phyloP scores from a whole-genome alignment of 2,888 invertebrate species.

The Trachelus tabidus region DNA sequence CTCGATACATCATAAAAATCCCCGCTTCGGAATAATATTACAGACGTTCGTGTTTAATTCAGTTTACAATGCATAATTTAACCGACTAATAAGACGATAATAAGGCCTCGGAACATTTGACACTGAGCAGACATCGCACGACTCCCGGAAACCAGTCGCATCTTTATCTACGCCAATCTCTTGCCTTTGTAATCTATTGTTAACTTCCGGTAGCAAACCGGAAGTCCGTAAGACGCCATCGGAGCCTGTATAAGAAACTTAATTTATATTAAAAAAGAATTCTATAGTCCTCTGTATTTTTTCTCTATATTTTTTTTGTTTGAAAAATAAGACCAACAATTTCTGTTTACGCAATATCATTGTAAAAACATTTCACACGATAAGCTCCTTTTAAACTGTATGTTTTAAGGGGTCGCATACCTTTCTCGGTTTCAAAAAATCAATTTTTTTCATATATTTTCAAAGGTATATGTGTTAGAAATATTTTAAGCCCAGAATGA shows the following conservation, averaged over 20 bases:
- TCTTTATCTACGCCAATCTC: not conserved
- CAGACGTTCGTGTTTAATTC: conserved; percentile 30
- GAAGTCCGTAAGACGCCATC: not conserved
- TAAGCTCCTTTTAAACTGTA: not conserved
- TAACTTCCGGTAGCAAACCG: not conserved
- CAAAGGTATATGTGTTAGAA: too few relatives aligned
- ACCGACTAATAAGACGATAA: conserved; percentile 39
- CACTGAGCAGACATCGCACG: conserved; percentile 33
- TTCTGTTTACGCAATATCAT: not conserved
- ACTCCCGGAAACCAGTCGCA: conserved; percentile 15
- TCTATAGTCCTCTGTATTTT: not conserved
- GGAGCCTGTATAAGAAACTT: not conserved
- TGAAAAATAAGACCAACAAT: not conserved
- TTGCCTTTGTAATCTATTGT: not conserved
- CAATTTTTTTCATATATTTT: too few relatives aligned
- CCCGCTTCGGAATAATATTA: conserved; percentile 32
- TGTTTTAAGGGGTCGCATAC: too few relatives aligned
- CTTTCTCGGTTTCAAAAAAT: too few relatives aligned
- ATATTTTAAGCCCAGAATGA: too few relatives aligned
- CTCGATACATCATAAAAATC: conserved; percentile 23
- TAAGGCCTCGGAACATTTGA: conserved; percentile 56
- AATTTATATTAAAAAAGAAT: not conserved
- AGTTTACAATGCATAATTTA: conserved; percentile 35
- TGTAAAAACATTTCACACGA: not conserved
- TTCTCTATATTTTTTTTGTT: too few relatives aligned